Conservation (phyloP, 2,888 invertebrate genomes). For the Xylota sylvarum region DNA sequence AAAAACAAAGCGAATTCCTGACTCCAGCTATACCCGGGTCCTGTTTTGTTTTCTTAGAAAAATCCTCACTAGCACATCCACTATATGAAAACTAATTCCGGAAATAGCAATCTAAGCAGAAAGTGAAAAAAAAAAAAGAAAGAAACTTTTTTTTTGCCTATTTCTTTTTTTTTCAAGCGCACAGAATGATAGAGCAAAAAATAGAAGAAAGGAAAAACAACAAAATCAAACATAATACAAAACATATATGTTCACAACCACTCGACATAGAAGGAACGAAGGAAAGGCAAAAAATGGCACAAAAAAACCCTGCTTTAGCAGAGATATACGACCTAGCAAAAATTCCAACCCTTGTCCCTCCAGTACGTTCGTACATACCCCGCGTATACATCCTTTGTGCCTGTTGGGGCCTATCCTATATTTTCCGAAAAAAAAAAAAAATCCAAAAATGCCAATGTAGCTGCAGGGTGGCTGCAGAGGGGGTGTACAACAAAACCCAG, state of each 20-base stretch:
- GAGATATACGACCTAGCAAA: slow-evolving; percentile 73
- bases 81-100: slow-evolving; percentile 65
- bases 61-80: slow-evolving; percentile 35
- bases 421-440: slow-evolving; percentile 36
- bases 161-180: slow-evolving; percentile 44
- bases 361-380: slow-evolving; percentile 15
- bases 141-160: slow-evolving; percentile 37
- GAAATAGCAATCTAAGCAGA: slow-evolving; percentile 66
- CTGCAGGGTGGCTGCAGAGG: slow-evolving; percentile 61
- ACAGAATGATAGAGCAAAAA: slow-evolving; percentile 40
- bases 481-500: slow-evolving; percentile 5
- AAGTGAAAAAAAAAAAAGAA: slow-evolving; percentile 46
- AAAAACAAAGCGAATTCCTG: neutral
- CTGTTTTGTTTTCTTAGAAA: slow-evolving; percentile 50
- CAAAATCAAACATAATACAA: slow-evolving; percentile 45
- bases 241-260: slow-evolving; percentile 54
- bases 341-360: slow-evolving; percentile 66
- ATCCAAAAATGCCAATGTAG: slow-evolving; percentile 54
- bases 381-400: slow-evolving; percentile 42
- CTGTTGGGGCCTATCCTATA: slow-evolving; percentile 71
- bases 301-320: slow-evolving; percentile 45
- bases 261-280: slow-evolving; percentile 23
- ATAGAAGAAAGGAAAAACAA: slow-evolving; percentile 23
- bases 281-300: slow-evolving; percentile 8
- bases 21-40: slow-evolving; percentile 1